Conservation (phyloP, 2,113 vertebrate genomes). For the Onychorhynchus coronatus region DNA sequence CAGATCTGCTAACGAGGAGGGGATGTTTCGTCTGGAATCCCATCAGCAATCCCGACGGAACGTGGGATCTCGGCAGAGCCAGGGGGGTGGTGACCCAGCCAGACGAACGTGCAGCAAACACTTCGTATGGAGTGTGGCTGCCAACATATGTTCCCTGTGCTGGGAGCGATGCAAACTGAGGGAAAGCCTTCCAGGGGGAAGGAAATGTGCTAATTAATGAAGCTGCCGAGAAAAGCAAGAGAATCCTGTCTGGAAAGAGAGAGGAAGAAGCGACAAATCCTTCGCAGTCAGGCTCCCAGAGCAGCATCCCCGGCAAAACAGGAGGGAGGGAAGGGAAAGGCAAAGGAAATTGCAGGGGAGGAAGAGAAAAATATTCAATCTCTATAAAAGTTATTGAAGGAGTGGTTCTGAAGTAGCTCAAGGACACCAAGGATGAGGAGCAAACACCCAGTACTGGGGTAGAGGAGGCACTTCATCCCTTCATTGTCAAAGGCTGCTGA, state of each 20-base stretch:
- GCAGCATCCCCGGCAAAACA: background rate
- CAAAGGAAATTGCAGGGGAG: background rate
- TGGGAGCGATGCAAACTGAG: background rate
- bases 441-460: background rate
- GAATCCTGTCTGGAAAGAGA: background rate
- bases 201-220: background rate
- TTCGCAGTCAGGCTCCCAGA: background rate
- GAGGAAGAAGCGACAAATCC: background rate
- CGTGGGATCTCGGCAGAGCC: background rate
- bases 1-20: background rate
- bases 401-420: background rate
- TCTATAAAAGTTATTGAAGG: background rate
- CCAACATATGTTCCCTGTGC: background rate
- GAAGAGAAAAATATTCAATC: background rate
- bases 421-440: background rate
- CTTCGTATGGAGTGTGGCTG: background rate
- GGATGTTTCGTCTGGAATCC: too few species aligned
- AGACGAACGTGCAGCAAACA: background rate
- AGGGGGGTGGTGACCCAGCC: background rate
- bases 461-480: background rate
- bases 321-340: background rate
- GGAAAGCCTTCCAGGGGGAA: background rate
- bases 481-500: background rate
- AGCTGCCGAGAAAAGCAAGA: background rate
- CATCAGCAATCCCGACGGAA: rapidly evolving